Evolutionary conservation across 2,888 invertebrate genomes (phyloP).

Genomic region (Villa cingulata): DNA sequence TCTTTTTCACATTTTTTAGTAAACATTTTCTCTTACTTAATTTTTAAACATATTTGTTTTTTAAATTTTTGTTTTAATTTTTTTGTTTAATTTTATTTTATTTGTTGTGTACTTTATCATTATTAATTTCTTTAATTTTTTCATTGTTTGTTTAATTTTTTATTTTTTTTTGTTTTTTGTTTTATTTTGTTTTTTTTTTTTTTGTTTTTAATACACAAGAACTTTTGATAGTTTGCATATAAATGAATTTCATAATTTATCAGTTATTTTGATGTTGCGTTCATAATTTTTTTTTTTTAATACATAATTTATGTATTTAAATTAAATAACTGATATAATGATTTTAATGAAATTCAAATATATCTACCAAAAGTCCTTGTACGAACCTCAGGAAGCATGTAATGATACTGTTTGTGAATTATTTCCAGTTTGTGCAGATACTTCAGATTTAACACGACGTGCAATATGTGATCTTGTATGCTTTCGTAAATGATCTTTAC

Average conservation of each 20-base stretch:
- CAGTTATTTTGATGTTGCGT: too few relatives aligned
- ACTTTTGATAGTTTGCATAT: not conserved
- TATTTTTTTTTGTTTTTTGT: too few relatives aligned
- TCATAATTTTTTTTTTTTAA: too few relatives aligned
- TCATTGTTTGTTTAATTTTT: too few relatives aligned
- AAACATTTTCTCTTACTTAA: not conserved
- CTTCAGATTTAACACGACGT: conserved; percentile 68
- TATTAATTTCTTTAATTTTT: too few relatives aligned
- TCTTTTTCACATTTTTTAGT: too few relatives aligned
- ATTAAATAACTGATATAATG: too few relatives aligned
- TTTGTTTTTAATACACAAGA: not conserved
- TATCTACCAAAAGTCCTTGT: conserved; percentile 40
- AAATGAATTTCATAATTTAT: too few relatives aligned
- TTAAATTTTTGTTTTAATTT: not conserved
- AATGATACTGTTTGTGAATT: conserved; percentile 32
- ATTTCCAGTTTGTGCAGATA: conserved; percentile 53
- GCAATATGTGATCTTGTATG: conserved; percentile 77
- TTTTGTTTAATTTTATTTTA: not conserved
- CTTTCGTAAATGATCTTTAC: conserved; percentile 75
- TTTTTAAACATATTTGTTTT: not conserved
- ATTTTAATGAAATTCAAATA: conserved; percentile 9
- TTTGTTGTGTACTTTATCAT: too few relatives aligned
- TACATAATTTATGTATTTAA: too few relatives aligned
- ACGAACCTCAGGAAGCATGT: conserved; percentile 38
- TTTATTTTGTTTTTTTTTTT: too few relatives aligned